Evolutionary conservation across 2,888 invertebrate genomes (phyloP), one percentile per base, ranked within the genome.

Genomic region (Eucriotettix oculatus): DNA sequence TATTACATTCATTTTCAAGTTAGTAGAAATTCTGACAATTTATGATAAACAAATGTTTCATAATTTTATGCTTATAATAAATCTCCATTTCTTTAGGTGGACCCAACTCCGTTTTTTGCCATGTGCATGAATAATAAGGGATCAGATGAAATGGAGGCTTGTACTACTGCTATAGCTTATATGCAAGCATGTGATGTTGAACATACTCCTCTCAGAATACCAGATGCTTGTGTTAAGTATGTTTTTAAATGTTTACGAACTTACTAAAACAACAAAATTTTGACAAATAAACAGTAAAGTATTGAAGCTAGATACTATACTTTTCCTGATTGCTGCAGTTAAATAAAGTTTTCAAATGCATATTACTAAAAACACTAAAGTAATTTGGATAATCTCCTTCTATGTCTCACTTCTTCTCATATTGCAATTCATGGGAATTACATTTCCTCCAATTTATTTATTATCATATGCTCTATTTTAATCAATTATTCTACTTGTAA

Each of bases 151-250:
- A 70, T 62, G 67, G 78, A 68, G 48, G 78, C 84, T n/a, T 95
- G 95, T 69, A 81, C 84, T 0, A 78, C 88, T 0, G 90, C 90
- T 2, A 78, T 86, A 67, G 84, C 90, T 1, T 96, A 95, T 73
- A 83, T 87, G 64, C 83, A 87, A 68, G 80, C 86, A 60, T 96
- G 95, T 71, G 74, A 78, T 48, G 80, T 81, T 64, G 79, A 83
- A 54, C 86, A 87, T 69, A 84, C 87, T 56, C 87, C 87, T 53
- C 77, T 90, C 42, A 80, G 87, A 66, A 84, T 90, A 66, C 92
- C 92, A 0, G 86, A 87, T 67, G 79, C 79, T 65, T 93, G 92
- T 71, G 82, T 89, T 66, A 84, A 80, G 88, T 88, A 70, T 78
- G 84, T 76, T 64, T 54, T 29, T 29, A 29, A 29, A 29, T 29